Percentiles rank a stretch among this genome's conserved stretches.
These are phyloP conservation scores for Stegana nigrithorax DNA, from an alignment of 2,888 invertebrate species.

Conservation along the genomic window DNA sequence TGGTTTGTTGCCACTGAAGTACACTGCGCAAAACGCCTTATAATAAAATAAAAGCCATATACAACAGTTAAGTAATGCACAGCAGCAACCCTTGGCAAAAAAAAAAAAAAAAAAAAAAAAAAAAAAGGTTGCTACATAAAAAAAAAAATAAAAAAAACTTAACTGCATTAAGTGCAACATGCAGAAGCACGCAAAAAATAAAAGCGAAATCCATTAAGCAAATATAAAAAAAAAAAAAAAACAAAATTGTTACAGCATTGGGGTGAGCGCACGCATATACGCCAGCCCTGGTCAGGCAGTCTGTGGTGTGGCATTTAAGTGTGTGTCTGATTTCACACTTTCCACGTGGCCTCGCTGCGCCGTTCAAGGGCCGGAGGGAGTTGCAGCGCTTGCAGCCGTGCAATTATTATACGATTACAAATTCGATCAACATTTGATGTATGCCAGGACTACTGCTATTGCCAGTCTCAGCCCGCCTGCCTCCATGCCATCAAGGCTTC, in stretches of 20 bases:
- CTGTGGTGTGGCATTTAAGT: background rate
- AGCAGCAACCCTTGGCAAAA: background rate
- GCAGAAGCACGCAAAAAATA: background rate
- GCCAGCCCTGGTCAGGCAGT: background rate
- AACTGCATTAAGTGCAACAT: background rate
- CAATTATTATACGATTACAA: constrained; percentile 7
- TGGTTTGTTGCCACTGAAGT: too few relatives aligned
- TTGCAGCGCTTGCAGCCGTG: background rate
- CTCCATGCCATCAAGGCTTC: too few relatives aligned
- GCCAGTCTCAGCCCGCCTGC: too few relatives aligned
- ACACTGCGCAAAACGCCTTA: too few relatives aligned
- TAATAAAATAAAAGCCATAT: too few relatives aligned
- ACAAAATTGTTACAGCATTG: background rate
- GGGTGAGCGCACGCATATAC: constrained; percentile 3
- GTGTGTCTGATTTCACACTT: constrained; percentile 11
- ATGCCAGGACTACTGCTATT: too few relatives aligned
- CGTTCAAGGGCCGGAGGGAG: background rate
- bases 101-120: background rate
- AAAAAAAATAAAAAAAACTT: background rate
- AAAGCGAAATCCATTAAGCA: constrained; percentile 1
- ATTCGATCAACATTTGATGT: background rate
- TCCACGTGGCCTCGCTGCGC: background rate
- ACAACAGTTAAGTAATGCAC: background rate
- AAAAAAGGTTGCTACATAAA: too few relatives aligned
- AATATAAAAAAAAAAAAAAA: background rate